A percentile compares a stretch with the other conserved stretches of the same genome.
phyloP scores from a whole-genome alignment of 2,888 invertebrate genomes.

The Leucoptera coffeella region DNA sequence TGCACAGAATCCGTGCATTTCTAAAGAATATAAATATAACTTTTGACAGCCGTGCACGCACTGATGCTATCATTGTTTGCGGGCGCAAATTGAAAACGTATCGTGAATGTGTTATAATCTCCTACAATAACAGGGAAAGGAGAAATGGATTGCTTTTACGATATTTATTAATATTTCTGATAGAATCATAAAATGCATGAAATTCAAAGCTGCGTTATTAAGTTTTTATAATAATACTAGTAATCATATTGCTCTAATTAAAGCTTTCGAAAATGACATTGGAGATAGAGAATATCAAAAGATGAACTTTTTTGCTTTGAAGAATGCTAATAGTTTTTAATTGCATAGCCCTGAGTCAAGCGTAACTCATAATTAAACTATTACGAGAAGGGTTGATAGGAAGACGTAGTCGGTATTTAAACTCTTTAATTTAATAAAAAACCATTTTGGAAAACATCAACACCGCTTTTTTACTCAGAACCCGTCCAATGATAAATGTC shows the following conservation, averaged over 20 bases:
- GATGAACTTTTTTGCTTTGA: conserved; percentile 17
- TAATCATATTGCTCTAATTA: conserved; percentile 28
- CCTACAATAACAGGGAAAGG: too few species aligned
- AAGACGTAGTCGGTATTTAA: too few species aligned
- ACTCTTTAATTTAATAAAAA: too few species aligned
- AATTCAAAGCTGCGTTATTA: too few species aligned
- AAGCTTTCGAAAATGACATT: conserved; percentile 16
- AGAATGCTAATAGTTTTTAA: conserved; percentile 46
- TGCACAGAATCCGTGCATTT: conserved; percentile 46
- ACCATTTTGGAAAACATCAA: too few species aligned
- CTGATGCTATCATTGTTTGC: conserved; percentile 43
- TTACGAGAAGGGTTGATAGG: conserved; percentile 16
- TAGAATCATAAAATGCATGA: too few species aligned
- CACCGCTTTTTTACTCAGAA: too few species aligned
- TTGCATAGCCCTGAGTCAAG: conserved; percentile 33
- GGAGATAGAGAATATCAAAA: background rate
- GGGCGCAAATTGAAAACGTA: conserved; percentile 25
- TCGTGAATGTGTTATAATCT: conserved; percentile 16
- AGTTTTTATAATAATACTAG: too few species aligned
- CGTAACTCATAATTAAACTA: conserved; percentile 40
- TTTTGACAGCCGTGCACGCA: conserved; percentile 42
- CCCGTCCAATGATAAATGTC: too few species aligned
- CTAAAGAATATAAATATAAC: conserved; percentile 52
- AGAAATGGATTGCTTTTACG: too few species aligned
- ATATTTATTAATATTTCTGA: too few species aligned